Conservation (phyloP, 1,140 invertebrate species). For the Teleopsis dalmanni region DNA sequence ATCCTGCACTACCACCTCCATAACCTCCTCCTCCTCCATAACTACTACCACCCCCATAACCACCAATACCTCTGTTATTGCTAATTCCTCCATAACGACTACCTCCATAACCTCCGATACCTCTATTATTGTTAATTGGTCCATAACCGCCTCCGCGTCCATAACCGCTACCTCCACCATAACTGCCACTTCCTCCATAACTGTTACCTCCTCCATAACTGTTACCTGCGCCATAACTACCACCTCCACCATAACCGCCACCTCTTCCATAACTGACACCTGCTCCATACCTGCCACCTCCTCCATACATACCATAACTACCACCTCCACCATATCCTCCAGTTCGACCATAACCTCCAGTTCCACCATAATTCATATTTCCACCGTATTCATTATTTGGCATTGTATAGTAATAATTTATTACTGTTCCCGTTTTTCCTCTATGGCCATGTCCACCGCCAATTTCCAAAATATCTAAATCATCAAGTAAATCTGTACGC, state of each 20-base stretch:
- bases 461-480: constrained; percentile 14
- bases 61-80: too few species aligned
- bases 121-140: not conserved
- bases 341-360: constrained; percentile 17
- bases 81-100: not conserved
- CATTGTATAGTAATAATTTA: too few species aligned
- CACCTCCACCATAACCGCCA: not conserved
- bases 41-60: not conserved
- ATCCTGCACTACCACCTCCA: not conserved
- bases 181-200: not conserved
- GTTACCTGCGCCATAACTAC: too few species aligned
- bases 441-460: constrained; percentile 17
- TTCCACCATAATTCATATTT: constrained; percentile 26
- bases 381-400: too few species aligned
- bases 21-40: not conserved
- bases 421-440: constrained; percentile 22
- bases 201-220: not conserved
- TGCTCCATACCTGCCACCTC: not conserved
- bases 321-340: not conserved
- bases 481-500: constrained; percentile 14
- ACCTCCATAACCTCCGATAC: not conserved
- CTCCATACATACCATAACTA: constrained; percentile 16
- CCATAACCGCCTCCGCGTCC: constrained; percentile 23
- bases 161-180: too few species aligned
- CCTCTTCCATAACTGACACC: not conserved